Conservation (phyloP, 2,797 vertebrate genomes). For the Sebastes steindachneri region DNA sequence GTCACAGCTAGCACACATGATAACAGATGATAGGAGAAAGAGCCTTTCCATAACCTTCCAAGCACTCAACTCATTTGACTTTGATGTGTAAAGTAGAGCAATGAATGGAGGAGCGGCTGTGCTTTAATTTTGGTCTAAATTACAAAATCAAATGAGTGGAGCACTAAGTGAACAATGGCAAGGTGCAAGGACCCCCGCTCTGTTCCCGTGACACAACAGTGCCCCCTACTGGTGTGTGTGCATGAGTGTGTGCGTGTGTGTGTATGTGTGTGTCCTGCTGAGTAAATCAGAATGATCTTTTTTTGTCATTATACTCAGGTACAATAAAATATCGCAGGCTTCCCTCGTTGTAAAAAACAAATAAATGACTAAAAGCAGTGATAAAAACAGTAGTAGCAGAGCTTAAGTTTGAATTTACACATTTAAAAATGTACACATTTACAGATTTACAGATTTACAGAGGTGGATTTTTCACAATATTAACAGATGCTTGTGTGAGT, state of each 20-base stretch:
- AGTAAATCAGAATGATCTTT: background rate
- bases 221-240: constrained; percentile 58
- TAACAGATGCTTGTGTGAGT: background rate
- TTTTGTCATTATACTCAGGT: too few relatives aligned
- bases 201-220: constrained; percentile 57
- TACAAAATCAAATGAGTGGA: constrained; percentile 59
- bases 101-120: constrained; percentile 51
- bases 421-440: too few relatives aligned
- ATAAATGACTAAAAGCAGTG: too few relatives aligned
- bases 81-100: constrained; percentile 71
- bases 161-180: constrained; percentile 50
- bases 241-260: background rate
- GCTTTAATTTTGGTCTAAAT: constrained; percentile 65
- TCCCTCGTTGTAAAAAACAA: too few relatives aligned
- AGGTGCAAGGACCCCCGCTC: background rate
- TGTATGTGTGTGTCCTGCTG: background rate
- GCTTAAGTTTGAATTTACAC: too few relatives aligned
- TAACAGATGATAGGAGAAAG: constrained; percentile 38
- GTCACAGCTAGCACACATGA: constrained; percentile 37
- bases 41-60: constrained; percentile 61
- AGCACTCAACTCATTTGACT: constrained; percentile 68
- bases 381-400: too few relatives aligned
- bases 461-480: background rate
- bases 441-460: too few relatives aligned
- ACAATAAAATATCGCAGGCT: too few relatives aligned